Evolutionary conservation across 2,113 vertebrate genomes (phyloP).

Genomic region (Chlamydotis undulata): DNA sequence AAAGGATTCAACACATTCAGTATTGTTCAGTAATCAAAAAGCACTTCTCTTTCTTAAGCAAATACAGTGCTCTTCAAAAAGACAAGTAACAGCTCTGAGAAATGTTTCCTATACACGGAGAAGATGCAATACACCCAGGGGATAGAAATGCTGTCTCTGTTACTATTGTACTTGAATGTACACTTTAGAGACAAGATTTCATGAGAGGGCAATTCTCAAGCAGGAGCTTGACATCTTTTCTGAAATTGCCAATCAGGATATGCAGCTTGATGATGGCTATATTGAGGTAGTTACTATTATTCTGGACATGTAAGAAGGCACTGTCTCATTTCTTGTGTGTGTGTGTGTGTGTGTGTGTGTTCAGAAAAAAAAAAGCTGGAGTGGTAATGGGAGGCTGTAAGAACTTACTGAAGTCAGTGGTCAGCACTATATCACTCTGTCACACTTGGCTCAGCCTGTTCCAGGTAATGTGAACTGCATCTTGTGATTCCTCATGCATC

Average conservation of each 20-base stretch:
- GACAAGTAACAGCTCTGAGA: not conserved
- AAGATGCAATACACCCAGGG: not conserved
- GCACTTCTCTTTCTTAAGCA: not conserved
- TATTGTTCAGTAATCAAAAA: not conserved
- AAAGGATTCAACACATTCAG: not conserved
- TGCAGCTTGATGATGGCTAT: not conserved
- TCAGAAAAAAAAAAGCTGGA: not conserved
- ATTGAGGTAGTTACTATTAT: not conserved
- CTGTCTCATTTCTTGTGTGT: not conserved
- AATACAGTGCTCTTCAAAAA: not conserved
- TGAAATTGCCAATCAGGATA: not conserved
- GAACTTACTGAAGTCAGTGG: not conserved
- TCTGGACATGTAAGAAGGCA: not conserved
- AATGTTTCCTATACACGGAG: not conserved
- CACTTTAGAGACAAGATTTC: not conserved
- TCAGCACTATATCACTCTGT: not conserved
- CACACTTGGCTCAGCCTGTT: not conserved
- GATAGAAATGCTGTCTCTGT: not conserved
- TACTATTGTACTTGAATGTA: not conserved
- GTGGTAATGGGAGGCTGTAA: not conserved
- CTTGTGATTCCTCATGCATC: not conserved
- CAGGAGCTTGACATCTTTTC: not conserved
- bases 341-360: too few species aligned
- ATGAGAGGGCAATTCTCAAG: not conserved
- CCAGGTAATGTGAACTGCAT: not conserved